Percentiles rank a stretch among this genome's conserved stretches.
phyloP scores from a whole-genome alignment of 2,113 vertebrate genomes.

The Acrocephalus arundinaceus region DNA sequence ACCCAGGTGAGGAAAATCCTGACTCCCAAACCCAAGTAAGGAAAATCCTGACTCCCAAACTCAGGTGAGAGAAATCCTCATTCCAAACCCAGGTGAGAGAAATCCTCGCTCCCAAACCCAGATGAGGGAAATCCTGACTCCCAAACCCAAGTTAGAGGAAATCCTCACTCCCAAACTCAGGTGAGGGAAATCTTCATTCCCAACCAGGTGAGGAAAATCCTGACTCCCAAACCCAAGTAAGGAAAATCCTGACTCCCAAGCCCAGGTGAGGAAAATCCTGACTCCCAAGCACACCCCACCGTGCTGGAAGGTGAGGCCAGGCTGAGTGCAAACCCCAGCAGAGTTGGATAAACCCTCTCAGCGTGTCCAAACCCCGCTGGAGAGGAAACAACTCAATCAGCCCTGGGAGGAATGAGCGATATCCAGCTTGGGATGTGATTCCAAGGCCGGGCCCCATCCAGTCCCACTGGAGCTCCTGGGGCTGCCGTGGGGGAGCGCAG shows the following conservation, averaged over 20 bases:
- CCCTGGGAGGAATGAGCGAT: rapidly evolving
- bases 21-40: background rate
- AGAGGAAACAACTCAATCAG: background rate
- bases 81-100: rapidly evolving
- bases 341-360: rapidly evolving
- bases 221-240: background rate
- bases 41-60: rapidly evolving
- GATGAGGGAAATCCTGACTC: background rate
- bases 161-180: background rate
- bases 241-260: background rate
- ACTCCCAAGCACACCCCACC: rapidly evolving
- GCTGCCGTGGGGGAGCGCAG: background rate
- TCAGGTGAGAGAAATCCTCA: background rate
- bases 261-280: background rate
- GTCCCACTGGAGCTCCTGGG: background rate
- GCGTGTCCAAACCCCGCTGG: rapidly evolving
- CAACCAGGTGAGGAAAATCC: rapidly evolving
- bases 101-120: background rate
- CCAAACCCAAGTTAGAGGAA: background rate
- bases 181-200: background rate
- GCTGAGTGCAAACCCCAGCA: background rate
- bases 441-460: background rate
- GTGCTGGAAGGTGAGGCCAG: rapidly evolving
- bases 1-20: rapidly evolving
- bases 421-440: background rate